Evolutionary conservation across 64 coral and sea anemone species (phyloP).

Genomic region (Acropora tenuis): DNA sequence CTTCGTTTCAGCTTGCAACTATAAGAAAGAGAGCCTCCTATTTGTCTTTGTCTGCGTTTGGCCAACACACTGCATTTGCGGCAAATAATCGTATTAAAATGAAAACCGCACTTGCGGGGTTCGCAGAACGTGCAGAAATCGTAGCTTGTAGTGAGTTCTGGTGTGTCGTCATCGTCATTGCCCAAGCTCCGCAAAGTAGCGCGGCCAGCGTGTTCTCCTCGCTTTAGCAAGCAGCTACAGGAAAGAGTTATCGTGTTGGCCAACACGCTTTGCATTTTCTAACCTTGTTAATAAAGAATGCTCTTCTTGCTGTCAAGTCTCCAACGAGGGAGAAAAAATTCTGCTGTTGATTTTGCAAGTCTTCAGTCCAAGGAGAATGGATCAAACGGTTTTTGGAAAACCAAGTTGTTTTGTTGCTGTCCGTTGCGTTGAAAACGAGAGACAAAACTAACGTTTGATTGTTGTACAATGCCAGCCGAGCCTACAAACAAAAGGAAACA

Average conservation of each 20-base stretch:
- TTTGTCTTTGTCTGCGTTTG: no score
- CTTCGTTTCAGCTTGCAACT: no score
- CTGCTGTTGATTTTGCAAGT: conserved; percentile 1
- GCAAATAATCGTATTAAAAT: no score
- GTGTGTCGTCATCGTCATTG: no score
- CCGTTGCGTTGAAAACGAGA: conserved; percentile 44
- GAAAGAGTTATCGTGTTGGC: neutral
- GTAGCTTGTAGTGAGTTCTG: no score
- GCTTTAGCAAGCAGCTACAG: no score
- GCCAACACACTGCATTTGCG: no score
- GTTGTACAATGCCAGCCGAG: conserved; percentile 24
- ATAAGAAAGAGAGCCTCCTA: no score
- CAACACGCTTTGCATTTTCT: neutral
- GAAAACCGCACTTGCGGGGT: no score
- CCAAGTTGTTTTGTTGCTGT: conserved; percentile 33
- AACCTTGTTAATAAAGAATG: conserved; percentile 7
- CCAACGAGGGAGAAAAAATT: conserved; percentile 37
- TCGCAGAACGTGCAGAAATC: no score
- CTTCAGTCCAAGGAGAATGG: conserved; percentile 23
- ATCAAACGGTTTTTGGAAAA: conserved; percentile 34
- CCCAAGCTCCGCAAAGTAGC: no score
- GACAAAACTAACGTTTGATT: conserved; percentile 2
- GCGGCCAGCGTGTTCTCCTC: no score
- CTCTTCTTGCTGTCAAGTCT: neutral
- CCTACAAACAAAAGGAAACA: neutral